Evolutionary conservation across 2,113 vertebrate genomes (phyloP).

Genomic region (Willisornis vidua): DNA sequence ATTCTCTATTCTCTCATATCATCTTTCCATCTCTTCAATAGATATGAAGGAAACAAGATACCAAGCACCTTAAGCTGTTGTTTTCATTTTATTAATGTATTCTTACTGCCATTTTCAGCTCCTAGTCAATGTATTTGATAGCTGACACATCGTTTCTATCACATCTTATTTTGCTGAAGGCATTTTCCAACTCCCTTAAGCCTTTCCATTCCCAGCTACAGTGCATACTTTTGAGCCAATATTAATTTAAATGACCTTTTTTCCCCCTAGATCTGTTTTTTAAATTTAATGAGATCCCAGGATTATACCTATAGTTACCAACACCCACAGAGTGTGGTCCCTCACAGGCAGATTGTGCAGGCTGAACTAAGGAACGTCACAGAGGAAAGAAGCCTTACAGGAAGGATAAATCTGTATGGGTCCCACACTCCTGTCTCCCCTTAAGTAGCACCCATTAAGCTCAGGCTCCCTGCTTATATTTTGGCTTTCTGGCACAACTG

Average conservation of each 20-base stretch:
- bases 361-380: background rate
- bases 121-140: constrained; percentile 54
- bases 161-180: constrained; percentile 60
- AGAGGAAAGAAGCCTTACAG: background rate
- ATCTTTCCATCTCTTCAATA: constrained; percentile 2
- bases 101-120: constrained; percentile 63
- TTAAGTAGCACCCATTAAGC: background rate
- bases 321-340: background rate
- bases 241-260: constrained; percentile 56
- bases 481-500: background rate
- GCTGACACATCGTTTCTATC: constrained; percentile 68
- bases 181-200: constrained; percentile 45
- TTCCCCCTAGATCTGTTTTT: background rate
- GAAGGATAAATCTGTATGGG: accelerated
- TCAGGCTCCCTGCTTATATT: background rate
- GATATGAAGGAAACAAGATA: constrained; percentile 14
- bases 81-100: constrained; percentile 59
- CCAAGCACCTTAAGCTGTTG: constrained; percentile 50
- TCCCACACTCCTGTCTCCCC: background rate
- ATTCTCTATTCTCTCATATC: background rate
- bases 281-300: constrained; percentile 14
- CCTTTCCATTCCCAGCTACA: constrained; percentile 11
- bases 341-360: background rate
- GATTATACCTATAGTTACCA: background rate
- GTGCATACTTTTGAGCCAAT: background rate